Evolutionary conservation across 2,797 vertebrate genomes (phyloP).

Genomic region (Bradypodion pumilum): DNA sequence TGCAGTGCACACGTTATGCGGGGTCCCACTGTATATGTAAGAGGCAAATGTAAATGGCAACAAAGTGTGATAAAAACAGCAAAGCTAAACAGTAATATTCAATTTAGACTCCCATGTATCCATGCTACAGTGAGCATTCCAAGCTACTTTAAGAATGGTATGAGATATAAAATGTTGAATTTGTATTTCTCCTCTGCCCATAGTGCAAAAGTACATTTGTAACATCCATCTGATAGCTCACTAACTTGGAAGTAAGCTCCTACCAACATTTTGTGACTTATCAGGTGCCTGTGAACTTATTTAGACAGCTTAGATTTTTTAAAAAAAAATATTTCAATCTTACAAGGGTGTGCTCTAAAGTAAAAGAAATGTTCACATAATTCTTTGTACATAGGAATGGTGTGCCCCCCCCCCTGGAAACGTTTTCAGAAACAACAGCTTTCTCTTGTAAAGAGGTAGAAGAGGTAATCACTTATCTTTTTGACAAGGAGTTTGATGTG

Average conservation of each 20-base stretch:
- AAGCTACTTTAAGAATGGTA: not conserved
- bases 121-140: no score
- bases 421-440: not conserved
- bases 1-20: no score
- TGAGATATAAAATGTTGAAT: not conserved
- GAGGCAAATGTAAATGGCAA: no score
- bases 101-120: no score
- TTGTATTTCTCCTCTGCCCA: not conserved
- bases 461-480: not conserved
- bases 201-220: no score
- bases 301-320: not conserved
- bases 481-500: not conserved
- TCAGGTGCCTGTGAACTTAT: not conserved
- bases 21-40: not conserved
- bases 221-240: not conserved
- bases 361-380: not conserved
- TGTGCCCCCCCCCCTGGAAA: not conserved
- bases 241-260: no score
- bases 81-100: no score
- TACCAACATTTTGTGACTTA: not conserved
- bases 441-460: not conserved
- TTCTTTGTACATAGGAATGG: not conserved
- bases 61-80: no score
- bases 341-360: not conserved
- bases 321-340: not conserved